Evolutionary conservation across 2,888 invertebrate species (phyloP), one percentile per base, ranked within the genome.

Genomic region (Parnassius orleans): DNA sequence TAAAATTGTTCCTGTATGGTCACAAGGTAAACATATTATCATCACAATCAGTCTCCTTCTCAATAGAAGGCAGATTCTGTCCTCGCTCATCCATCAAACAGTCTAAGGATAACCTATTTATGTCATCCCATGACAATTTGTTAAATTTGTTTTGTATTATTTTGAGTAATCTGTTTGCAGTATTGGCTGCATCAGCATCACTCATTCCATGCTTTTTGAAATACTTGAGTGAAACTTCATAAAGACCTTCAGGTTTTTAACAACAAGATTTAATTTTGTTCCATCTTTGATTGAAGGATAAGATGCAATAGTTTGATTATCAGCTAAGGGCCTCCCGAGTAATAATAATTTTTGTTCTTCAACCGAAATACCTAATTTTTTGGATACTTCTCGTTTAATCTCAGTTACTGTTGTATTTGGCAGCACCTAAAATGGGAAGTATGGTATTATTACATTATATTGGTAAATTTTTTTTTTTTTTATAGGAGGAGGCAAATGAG

Each of bases 201-300:
- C 93, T 86, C 80, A 88, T 80, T 9, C 90, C 88, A 72, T 93
- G 93, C 72, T 93, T 94, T 82, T 93, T 90, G 70, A 95, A 92
- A 70, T 93, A 92, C 75, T 93, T 93, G 1, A 89, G 80, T 44
- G 94, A 84, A 15, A 91, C 93, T 54, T 93, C 93, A 65, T 92
- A 91, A 0, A 96, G 81, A 0, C 93, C 86, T 60, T 94, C 94
- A 9, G 93, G 93, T 72, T 95, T 95, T 94, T 95, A 5, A 95
- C 93, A 41, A 96, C 90, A 64, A 96, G 84, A 76, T 95, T 95
- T 53, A 96, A 77, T 81, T 95, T 96, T 14, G 94, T 93, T 1
- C 96, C 96, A 66, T 96, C 95, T 80, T 94, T 95, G 46, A 96
- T 95, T 68, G 93, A 93, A 7, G 94, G 93, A 79, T 96, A 96